Evolutionary conservation across 2,113 vertebrate species (phyloP).

Genomic region (Rutilus rutilus): DNA sequence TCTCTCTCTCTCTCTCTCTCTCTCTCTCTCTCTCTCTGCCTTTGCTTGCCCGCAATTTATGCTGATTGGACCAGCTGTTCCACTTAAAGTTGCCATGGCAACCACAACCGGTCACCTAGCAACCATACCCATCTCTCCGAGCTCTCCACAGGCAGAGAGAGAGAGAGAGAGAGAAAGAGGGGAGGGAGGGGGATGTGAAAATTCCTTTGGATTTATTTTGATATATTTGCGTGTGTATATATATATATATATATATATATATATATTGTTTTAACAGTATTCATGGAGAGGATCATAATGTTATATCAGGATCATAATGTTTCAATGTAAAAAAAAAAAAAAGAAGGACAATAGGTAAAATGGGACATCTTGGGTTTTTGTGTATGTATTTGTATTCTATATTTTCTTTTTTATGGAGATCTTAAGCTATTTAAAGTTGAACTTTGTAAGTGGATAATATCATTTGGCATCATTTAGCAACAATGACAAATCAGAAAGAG

Average conservation of each 20-base stretch:
- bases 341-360: background rate
- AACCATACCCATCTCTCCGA: constrained; percentile 84
- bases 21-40: constrained; percentile 78
- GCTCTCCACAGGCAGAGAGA: constrained; percentile 84
- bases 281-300: background rate
- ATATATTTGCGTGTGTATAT: background rate
- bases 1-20: constrained; percentile 50
- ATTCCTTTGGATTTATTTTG: constrained; percentile 82
- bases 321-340: background rate
- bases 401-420: too few relatives aligned
- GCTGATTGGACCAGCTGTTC: constrained; percentile 95
- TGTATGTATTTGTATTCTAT: background rate
- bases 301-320: background rate
- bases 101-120: constrained; percentile 96
- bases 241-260: too few relatives aligned
- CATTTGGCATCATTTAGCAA: too few relatives aligned
- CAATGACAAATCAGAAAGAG: too few relatives aligned
- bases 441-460: too few relatives aligned
- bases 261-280: constrained; percentile 18
- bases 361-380: background rate
- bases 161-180: constrained; percentile 23
- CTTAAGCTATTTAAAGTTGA: too few relatives aligned
- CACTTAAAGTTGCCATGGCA: constrained; percentile 96
- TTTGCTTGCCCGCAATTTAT: constrained; percentile 85
- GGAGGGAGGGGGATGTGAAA: constrained; percentile 52